Evolutionary conservation across 2,888 invertebrate genomes (phyloP), one percentile per base, ranked within the genome.

Genomic region (Ennomos erosarius): DNA sequence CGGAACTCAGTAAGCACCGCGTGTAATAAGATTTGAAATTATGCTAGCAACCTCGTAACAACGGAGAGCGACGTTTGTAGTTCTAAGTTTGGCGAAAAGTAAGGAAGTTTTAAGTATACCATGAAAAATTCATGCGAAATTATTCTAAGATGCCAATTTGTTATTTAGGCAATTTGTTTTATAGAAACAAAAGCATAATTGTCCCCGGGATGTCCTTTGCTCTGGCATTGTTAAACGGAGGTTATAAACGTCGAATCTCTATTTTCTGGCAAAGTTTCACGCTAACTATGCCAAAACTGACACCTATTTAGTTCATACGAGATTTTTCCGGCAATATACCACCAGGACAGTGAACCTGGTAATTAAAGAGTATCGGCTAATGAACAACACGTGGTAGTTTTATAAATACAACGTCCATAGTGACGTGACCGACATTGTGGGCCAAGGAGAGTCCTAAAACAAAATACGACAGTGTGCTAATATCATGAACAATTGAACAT

Each of bases 401-500:
- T 59, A 56, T 59, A 65, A 68, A 59, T 61, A 64, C 40, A 11
- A 47, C 40, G 45, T 56, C 26, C 8, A 45, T 38, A 26, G 39
- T 54, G 65, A 61, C 47, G 61, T 40, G 56, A 5, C 42, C 36
- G 40, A 38, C 35, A 56, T 73, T 69, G 77, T 84, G 74, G 85
- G 85, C 81, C 85, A 85, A 85, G 86, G 85, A 82, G 81, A 81
- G 54, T 60, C 61, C 57, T 64, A 62, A 75, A 74, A 71, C 69
- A 64, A 75, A 65, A 66, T 70, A 26, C 26, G 62, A 69, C 53
- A 62, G 59, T 62, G 75, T 70, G 76, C 77, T 74, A 76, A 71
- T 73, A 60, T 56, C 53, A 40, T 54, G 60, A 54, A 16, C 16
- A 16, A 16, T 16, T 16, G 16, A 16, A 50, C 47, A 60, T 53